Evolutionary conservation across 2,888 invertebrate species (phyloP), one percentile per base, ranked within the genome.

Genomic region (Apeira syringaria): DNA sequence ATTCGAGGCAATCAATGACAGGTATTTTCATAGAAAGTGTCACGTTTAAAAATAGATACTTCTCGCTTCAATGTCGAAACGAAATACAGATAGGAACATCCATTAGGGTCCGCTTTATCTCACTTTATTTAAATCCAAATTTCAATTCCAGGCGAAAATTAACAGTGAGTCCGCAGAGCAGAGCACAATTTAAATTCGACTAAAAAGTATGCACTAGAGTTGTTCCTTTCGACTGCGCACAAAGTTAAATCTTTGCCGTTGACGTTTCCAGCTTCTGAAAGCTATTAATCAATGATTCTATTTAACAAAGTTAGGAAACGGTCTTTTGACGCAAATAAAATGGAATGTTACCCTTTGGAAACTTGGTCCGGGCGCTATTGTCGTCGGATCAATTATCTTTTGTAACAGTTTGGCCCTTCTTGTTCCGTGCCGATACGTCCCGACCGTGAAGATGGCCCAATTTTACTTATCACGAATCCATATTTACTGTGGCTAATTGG

Each of bases 361-460:
- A 56, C 50, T 60, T 46, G 46, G 52, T 50, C 56, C 43, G 53
- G 55, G 36, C 52, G 49, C 61, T 54, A 65, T 71, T 71, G 63
- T 68, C 50, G 33, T 58, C 54, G 56, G 61, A 68, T 68, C 70
- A 72, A 69, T 70, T 72, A 69, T 68, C 72, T 71, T 71, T 67
- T 56, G 58, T 46, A 56, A 59, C 57, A 63, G 64, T 65, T 68
- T 61, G 62, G 59, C 56, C 56, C 60, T 52, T 52, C 47, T 57
- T 61, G 48, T 63, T 68, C 61, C 57, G 56, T 53, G 36, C 47
- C 59, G 57, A 50, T 60, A 53, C 59, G 45, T 55, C 53, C 49
- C 50, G 42, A 53, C 59, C 53, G 50, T 59, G 59, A 62, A 64
- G 61, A 64, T 61, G 29, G 54, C 18, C 39, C 52, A 53, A 59